Conservation (phyloP, 2,888 invertebrate species). For the Tholera decimalis region DNA sequence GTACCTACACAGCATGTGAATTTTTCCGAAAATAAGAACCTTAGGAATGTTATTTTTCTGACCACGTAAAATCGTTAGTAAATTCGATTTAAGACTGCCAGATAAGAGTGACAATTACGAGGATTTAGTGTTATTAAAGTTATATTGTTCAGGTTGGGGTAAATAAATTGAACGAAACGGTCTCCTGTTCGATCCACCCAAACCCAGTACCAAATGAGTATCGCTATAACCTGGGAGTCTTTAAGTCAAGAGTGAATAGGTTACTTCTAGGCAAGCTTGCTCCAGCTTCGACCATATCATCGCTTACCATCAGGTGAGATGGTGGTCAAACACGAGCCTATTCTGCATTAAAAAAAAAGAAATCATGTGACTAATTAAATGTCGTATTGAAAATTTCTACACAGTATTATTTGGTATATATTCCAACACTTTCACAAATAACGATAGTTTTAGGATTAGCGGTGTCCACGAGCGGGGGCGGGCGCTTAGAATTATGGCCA, state of each 20-base stretch:
- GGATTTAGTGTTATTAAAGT: conserved; percentile 34
- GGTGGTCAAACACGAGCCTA: too few species aligned
- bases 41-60: conserved; percentile 11
- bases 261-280: too few species aligned
- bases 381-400: conserved; percentile 14
- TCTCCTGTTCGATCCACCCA: conserved; percentile 22
- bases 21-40: conserved; percentile 3
- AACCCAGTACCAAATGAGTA: conserved; percentile 25
- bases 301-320: too few species aligned
- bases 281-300: too few species aligned
- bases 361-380: not conserved
- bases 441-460: conserved; percentile 65
- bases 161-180: conserved; percentile 38
- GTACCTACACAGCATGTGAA: not conserved
- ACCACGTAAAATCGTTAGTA: conserved; percentile 20
- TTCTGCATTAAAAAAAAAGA: too few species aligned
- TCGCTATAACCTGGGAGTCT: too few species aligned
- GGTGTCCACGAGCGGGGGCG: conserved; percentile 41
- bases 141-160: conserved; percentile 33
- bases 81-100: conserved; percentile 16
- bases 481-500: conserved; percentile 66
- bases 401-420: conserved; percentile 38
- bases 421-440: conserved; percentile 34
- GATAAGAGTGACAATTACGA: conserved; percentile 45
- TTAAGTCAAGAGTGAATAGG: too few species aligned